Percentiles rank a stretch among this genome's conserved stretches.
Conservation (phyloP, 2,888 invertebrate genomes). For the Eumerus sabulonum region DNA sequence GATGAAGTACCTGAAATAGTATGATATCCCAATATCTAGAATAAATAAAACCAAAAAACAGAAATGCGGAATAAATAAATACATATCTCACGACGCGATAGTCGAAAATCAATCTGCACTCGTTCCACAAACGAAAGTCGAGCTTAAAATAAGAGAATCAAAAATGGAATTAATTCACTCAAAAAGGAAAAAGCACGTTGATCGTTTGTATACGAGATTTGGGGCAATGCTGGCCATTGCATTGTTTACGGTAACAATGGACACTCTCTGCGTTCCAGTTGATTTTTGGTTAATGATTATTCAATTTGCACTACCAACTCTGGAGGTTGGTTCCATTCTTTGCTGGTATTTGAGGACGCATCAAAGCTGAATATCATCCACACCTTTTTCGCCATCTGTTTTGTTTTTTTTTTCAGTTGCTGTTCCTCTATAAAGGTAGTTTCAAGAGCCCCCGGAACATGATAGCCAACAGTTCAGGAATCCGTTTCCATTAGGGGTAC, state of each 20-base stretch:
- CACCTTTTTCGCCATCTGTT: conserved; percentile 33
- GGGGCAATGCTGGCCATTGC: conserved; percentile 13
- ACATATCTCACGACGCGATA: conserved; percentile 16
- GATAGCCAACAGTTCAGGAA: neutral
- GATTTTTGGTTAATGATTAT: conserved; percentile 35
- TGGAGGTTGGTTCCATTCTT: neutral
- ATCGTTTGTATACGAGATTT: no score
- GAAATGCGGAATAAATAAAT: conserved; percentile 6
- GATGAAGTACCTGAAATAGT: conserved; percentile 50
- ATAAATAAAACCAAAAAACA: conserved; percentile 1
- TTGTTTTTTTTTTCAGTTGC: conserved; percentile 37
- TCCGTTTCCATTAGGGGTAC: conserved; percentile 38
- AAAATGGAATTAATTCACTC: conserved; percentile 1
- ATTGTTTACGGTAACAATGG: conserved; percentile 40
- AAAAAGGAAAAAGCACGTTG: neutral
- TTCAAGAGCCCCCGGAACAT: no score
- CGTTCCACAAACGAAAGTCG: conserved; percentile 7
- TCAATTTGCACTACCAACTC: conserved; percentile 23
- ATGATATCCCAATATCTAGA: conserved; percentile 25
- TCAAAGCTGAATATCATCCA: conserved; percentile 46
- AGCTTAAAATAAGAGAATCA: neutral
- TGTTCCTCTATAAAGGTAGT: conserved; percentile 33
- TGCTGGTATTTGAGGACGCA: conserved; percentile 20
- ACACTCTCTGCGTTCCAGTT: conserved; percentile 26
- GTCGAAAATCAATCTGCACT: conserved; percentile 35